phyloP scores from a whole-genome alignment of 2,113 vertebrate species.

The Colius striatus region DNA sequence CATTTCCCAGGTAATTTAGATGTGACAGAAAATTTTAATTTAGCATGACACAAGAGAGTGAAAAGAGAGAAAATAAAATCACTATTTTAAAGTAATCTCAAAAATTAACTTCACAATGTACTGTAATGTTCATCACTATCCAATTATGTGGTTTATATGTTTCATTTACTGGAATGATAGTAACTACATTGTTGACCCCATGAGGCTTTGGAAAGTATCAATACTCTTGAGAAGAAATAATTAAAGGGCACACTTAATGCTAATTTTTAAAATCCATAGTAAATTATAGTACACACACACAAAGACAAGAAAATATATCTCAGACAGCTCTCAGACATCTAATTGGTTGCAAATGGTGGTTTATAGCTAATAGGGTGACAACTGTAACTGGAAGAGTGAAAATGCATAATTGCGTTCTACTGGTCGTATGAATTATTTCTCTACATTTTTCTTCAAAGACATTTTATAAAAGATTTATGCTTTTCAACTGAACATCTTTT shows the following conservation, averaged over 20 bases:
- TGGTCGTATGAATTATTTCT: neutral
- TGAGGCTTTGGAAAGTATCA: neutral
- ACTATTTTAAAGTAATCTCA: neutral
- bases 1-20: neutral
- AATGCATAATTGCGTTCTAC: neutral
- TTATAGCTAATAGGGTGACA: neutral
- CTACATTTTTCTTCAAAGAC: neutral
- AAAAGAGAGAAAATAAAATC: neutral
- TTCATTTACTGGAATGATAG: neutral
- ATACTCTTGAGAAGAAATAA: neutral
- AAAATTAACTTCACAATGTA: neutral
- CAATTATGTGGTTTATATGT: neutral
- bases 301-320: neutral
- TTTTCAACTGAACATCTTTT: neutral
- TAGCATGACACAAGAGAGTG: neutral
- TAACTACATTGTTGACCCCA: neutral
- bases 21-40: neutral
- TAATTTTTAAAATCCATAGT: neutral
- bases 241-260: neutral
- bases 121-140: neutral
- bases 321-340: neutral
- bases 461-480: rapidly evolving
- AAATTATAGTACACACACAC: neutral
- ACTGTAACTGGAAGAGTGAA: neutral
- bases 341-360: neutral